phyloP scores from a whole-genome alignment of 2,797 vertebrate genomes.

The Anniella stebbinsi region DNA sequence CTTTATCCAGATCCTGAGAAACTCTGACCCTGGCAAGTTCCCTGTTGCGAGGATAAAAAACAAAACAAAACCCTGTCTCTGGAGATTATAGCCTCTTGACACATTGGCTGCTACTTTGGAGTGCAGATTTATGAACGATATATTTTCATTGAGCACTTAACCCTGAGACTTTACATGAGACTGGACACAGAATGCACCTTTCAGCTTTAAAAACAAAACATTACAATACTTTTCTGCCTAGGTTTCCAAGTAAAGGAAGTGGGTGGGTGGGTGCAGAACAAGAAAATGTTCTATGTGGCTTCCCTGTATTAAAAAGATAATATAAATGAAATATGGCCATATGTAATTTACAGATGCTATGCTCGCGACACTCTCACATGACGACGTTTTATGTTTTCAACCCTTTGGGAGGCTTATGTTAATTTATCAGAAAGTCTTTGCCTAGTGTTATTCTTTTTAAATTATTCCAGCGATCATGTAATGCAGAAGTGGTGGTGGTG shows the following conservation, averaged over 20 bases:
- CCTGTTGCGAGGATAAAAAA: slow-evolving; percentile 53
- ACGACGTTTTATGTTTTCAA: slow-evolving; percentile 36
- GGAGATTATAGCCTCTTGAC: slow-evolving; percentile 69
- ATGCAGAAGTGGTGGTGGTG: neutral
- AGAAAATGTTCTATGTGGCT: neutral
- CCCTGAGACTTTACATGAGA: slow-evolving; percentile 67
- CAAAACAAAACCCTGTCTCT: slow-evolving; percentile 39
- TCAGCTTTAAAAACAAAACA: slow-evolving; percentile 48
- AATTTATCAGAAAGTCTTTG: slow-evolving; percentile 33
- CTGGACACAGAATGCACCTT: slow-evolving; percentile 59
- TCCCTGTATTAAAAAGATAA: neutral
- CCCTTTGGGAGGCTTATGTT: slow-evolving; percentile 53
- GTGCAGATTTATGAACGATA: slow-evolving; percentile 65
- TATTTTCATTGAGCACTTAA: slow-evolving; percentile 73
- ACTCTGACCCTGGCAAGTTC: slow-evolving; percentile 57
- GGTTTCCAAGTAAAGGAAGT: neutral
- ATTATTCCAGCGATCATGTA: slow-evolving; percentile 17
- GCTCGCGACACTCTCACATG: neutral
- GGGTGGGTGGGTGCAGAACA: neutral
- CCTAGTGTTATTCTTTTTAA: slow-evolving; percentile 11
- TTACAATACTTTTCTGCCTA: neutral
- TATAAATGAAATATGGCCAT: neutral
- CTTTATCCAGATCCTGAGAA: slow-evolving; percentile 54
- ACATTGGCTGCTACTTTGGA: slow-evolving; percentile 55
- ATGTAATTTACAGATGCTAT: neutral